These are phyloP conservation scores for Agrotis segetum DNA, from an alignment of 2,888 invertebrate genomes.

Conservation along the genomic window DNA sequence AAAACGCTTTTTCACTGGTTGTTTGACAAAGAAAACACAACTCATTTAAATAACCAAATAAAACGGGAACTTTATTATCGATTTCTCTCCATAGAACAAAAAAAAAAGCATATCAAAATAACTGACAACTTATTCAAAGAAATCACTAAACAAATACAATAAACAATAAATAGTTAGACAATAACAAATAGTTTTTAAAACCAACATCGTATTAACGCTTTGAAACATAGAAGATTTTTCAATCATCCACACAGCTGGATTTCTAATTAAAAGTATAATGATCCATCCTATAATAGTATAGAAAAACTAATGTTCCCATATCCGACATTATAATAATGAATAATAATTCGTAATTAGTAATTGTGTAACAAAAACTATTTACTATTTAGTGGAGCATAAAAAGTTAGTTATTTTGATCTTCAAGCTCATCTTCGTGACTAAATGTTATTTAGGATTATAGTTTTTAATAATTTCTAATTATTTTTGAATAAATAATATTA, in stretches of 20 bases:
- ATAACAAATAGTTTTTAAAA: slow-evolving; percentile 59
- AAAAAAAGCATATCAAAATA: slow-evolving; percentile 23
- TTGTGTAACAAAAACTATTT: slow-evolving; percentile 62
- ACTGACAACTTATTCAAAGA: slow-evolving; percentile 41
- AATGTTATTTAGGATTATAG: slow-evolving; percentile 5
- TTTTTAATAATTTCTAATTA: slow-evolving; percentile 14
- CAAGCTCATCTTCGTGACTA: slow-evolving; percentile 21
- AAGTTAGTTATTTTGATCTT: slow-evolving; percentile 30
- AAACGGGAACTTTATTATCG: not conserved
- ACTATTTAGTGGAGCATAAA: slow-evolving; percentile 45
- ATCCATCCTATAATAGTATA: slow-evolving; percentile 65
- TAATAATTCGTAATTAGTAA: slow-evolving; percentile 64
- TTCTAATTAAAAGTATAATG: slow-evolving; percentile 85
- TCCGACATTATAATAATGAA: slow-evolving; percentile 60
- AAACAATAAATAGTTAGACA: slow-evolving; percentile 53
- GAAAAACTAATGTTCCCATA: slow-evolving; percentile 57
- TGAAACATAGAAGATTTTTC: slow-evolving; percentile 79
- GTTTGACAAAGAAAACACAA: not conserved
- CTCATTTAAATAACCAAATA: not conserved
- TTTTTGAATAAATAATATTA: not conserved
- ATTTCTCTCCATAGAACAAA: not conserved
- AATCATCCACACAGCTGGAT: slow-evolving; percentile 83
- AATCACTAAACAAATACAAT: slow-evolving; percentile 52
- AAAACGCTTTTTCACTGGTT: too few relatives aligned
- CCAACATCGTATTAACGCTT: slow-evolving; percentile 69